These are phyloP conservation scores for Epizoanthus ramosus DNA, from an alignment of 92 coral and sea anemone genomes.

Conservation along the genomic window DNA sequence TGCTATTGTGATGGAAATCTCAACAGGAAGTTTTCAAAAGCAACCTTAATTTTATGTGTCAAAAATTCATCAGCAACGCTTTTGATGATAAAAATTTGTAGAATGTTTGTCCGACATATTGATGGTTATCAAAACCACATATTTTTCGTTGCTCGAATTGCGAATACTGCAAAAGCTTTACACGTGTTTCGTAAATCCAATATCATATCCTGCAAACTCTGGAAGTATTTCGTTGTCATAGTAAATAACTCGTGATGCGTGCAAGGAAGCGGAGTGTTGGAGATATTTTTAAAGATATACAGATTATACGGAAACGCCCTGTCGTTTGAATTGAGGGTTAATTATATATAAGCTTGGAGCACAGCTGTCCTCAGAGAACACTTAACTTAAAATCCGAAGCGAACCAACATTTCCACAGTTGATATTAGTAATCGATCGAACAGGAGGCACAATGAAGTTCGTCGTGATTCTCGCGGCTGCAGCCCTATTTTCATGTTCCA, in stretches of 20 bases:
- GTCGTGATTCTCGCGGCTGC: neutral
- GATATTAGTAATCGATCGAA: neutral
- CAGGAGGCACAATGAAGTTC: conserved; percentile 4
- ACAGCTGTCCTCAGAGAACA: conserved; percentile 14
- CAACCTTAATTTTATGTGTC: conserved; percentile 16
- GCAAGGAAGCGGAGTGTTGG: conserved; percentile 19
- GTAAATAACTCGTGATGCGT: neutral
- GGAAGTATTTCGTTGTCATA: conserved; percentile 6
- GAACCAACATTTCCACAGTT: neutral
- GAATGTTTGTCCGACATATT: conserved; percentile 13
- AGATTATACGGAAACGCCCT: conserved; percentile 32
- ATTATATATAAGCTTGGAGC: neutral
- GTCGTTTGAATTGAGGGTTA: neutral
- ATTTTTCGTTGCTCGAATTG: conserved; percentile 3
- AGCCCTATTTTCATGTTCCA: conserved; percentile 5
- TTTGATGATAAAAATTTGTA: neutral
- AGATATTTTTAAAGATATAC: neutral
- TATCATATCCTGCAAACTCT: neutral
- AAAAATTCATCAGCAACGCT: neutral
- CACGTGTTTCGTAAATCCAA: neutral
- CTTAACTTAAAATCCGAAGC: neutral
- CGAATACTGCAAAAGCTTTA: conserved; percentile 1
- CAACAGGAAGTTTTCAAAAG: conserved; percentile 6
- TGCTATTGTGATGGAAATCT: conserved; percentile 20
- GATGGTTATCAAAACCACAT: conserved; percentile 17